These are phyloP conservation scores for Acronicta alni DNA, from an alignment of 2,888 invertebrate species.

Conservation along the genomic window DNA sequence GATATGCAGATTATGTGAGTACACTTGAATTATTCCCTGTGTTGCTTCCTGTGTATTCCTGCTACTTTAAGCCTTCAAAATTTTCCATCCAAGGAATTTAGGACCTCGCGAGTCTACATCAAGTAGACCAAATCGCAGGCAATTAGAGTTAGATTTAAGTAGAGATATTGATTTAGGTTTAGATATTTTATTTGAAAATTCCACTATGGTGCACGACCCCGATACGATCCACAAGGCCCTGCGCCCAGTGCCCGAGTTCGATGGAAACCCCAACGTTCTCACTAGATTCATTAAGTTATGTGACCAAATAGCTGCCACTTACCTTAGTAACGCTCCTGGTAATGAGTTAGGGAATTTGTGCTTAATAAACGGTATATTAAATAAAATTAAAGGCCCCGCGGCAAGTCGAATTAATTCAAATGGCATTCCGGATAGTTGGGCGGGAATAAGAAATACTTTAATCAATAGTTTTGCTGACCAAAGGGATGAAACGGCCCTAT, in stretches of 20 bases:
- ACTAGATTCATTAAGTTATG: too few species aligned
- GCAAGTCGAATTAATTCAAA: conserved; percentile 32
- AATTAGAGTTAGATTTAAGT: conserved; percentile 14
- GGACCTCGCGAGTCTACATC: conserved; percentile 2
- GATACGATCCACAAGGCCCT: conserved; percentile 1
- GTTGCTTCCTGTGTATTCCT: conserved; percentile 8
- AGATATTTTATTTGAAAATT: not conserved
- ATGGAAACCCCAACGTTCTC: conserved; percentile 2
- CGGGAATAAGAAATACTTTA: conserved; percentile 41
- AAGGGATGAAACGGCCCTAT: conserved; percentile 50
- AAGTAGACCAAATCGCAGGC: not conserved
- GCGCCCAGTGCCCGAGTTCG: conserved; percentile 1
- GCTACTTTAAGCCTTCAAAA: conserved; percentile 4
- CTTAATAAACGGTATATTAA: conserved; percentile 15
- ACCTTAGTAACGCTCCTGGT: not conserved
- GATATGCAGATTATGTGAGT: conserved; percentile 4
- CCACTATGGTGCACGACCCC: conserved; percentile 5
- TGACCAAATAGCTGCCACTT: not conserved
- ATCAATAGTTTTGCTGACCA: conserved; percentile 57
- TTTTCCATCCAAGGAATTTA: conserved; percentile 9
- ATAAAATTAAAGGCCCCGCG: conserved; percentile 18
- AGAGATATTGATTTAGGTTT: conserved; percentile 10
- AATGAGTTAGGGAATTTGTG: not conserved
- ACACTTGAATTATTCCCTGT: conserved; percentile 13
- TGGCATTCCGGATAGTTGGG: conserved; percentile 46